Base-by-base conservation (phyloP, 2,113 vertebrate species). In the Chamaetylas fuelleborni region DNA sequence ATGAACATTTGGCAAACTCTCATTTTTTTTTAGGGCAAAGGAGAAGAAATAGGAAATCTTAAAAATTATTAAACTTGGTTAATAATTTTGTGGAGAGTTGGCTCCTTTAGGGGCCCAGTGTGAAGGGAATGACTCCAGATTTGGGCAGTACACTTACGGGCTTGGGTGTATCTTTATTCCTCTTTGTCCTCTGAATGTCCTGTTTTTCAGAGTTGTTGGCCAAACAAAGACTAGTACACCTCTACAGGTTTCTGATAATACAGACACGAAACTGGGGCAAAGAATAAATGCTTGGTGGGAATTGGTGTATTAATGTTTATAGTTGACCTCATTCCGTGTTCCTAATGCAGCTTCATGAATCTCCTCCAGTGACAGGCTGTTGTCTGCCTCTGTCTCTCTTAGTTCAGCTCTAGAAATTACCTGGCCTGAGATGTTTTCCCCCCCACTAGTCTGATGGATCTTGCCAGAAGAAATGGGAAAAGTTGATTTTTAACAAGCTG, bases 71-170 rank as follows among this genome's bases (percentile, higher is more conserved):
- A 22, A 50, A 57, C 11, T 51, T 2, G 0, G 4, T 85, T 76
- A 17, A 19, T 9, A 1, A 0, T 77, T 51, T 42, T n/a, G 36
- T 25, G 28, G 34, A 51, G 2, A 3, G 8, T 36, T 72, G 58
- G 18, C 43, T 29, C 20, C n/a, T 66, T 14, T 23, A 81, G 58
- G 31, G 33, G 22, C 45, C 22, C 24, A 38, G 0, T 0, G 0
- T 15, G 22, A 78, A 66, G 33, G 61, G 28, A 71, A 60, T 82
- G 1, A 29, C 6, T 77, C 28, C 29, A 56, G 15, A 12, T 69
- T 62, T 73, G 53, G 51, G 14, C 28, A 65, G 19, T 60, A 82
- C 3, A 12, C 47, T 73, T 70, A n/a, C 0, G 1, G 38, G 14
- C 22, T 79, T 87, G 4, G 43, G 14, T 58, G 12, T n/a, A 9